These are phyloP conservation scores for Arnoldichthys spilopterus DNA, from an alignment of 2,797 vertebrate genomes.

Conservation along the genomic window DNA sequence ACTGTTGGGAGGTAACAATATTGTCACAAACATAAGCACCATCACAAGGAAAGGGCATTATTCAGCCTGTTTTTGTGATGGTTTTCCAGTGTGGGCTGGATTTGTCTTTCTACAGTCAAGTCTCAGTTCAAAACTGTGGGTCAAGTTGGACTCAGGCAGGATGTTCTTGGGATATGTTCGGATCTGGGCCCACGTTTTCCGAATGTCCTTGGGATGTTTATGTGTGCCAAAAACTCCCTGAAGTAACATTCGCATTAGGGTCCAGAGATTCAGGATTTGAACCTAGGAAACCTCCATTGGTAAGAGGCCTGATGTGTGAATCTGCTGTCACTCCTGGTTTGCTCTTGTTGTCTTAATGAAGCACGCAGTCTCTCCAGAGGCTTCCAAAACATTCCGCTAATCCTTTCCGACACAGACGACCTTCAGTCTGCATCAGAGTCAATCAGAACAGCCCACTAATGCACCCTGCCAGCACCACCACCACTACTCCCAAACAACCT, in stretches of 20 bases:
- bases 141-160: neutral
- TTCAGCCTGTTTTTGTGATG: too few relatives aligned
- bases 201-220: neutral
- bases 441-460: constrained; percentile 62
- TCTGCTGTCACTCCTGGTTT: constrained; percentile 64
- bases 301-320: constrained; percentile 63
- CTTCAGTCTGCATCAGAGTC: constrained; percentile 73
- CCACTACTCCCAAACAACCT: constrained; percentile 41
- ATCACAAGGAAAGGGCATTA: neutral
- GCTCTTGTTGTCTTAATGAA: constrained; percentile 63
- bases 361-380: constrained; percentile 61
- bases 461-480: constrained; percentile 48
- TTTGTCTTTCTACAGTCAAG: neutral
- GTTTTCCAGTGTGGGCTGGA: neutral
- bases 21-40: neutral
- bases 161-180: neutral
- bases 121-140: neutral
- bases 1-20: too few relatives aligned
- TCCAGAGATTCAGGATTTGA: constrained; percentile 1
- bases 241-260: constrained; percentile 13
- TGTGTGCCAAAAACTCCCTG: constrained; percentile 3
- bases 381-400: constrained; percentile 67
- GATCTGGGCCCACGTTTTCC: neutral
- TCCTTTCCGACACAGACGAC: constrained; percentile 73
- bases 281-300: neutral